phyloP scores from a whole-genome alignment of 92 coral and sea anemone genomes.

The Metridium senile region DNA sequence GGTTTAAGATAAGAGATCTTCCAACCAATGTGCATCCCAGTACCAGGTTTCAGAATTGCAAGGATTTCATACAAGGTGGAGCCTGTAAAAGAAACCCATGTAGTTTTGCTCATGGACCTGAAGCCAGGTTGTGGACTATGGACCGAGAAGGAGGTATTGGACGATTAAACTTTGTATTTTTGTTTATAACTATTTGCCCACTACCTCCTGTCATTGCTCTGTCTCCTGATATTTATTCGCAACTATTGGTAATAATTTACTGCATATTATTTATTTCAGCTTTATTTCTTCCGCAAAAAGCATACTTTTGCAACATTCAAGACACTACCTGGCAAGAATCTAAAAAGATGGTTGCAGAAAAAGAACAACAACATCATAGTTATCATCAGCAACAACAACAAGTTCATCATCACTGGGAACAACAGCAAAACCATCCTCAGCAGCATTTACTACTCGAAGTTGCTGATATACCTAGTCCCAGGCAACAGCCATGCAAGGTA shows the following conservation, averaged over 20 bases:
- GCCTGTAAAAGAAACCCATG: conserved; percentile 47
- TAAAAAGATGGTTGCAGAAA: conserved; percentile 2
- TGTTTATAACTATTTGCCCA: too few relatives aligned
- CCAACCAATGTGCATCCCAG: conserved; percentile 31
- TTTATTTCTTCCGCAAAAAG: background rate
- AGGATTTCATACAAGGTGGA: conserved; percentile 21
- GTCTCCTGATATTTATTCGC: too few relatives aligned
- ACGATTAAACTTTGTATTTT: background rate
- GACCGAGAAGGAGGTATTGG: conserved; percentile 59
- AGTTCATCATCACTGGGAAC: background rate
- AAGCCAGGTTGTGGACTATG: conserved; percentile 63
- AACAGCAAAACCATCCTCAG: background rate
- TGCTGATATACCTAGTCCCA: background rate
- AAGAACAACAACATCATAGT: background rate
- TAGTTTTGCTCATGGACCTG: conserved; percentile 81
- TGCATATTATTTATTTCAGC: conserved; percentile 1
- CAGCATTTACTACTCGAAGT: background rate
- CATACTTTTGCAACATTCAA: background rate
- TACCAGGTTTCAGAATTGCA: conserved; percentile 50
- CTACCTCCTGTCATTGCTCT: too few relatives aligned
- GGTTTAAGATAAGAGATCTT: conserved; percentile 54
- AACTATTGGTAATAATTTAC: background rate
- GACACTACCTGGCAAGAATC: conserved; percentile 45
- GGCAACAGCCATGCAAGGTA: conserved; percentile 9
- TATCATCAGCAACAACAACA: background rate